Evolutionary conservation across 1,140 invertebrate genomes (phyloP), one percentile per base, ranked within the genome.

Genomic region (Leptonema lineaticorne): DNA sequence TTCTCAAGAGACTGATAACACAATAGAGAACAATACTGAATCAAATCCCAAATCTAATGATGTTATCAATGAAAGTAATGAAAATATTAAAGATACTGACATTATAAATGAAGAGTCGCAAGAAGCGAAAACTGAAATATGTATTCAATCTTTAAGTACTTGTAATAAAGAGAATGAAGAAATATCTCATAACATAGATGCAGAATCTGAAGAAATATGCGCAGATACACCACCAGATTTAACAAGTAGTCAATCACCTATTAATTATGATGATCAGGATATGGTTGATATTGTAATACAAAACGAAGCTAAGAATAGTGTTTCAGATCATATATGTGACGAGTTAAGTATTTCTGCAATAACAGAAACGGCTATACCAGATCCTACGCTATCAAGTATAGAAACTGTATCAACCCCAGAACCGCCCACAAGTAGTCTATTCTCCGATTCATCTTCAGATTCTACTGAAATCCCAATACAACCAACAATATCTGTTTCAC

Each of bases 381-480:
- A 59, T 22, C 18, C 66, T 2, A 53, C 57, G 24, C 20, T 26
- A 24, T 33, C 57, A 2, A 60, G 33, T 27, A 2, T 68, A 18
- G 46, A 60, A 8, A 50, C 37, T 3, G 16, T 20, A 29, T 9
- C 45, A 27, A 14, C 59, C 7, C 24, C 46, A 3, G 68, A 69
- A 24, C 30, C 26, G 20, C 14, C 33, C 1, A 9, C 24, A 2
- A 50, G 57, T n/a, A 11, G n/a, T 8, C 33, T 30, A 1, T 69
- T 59, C 46, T 72, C 71, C 14, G 71, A 72, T 1, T 70, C 68
- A 9, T 70, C 69, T 2, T 63, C 70, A 33, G 56, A 26, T 20
- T 70, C 69, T 0, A 56, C 46, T 16, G 71, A 70, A 37, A 70
- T 73, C 26, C 71, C 71, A 14, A 60, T 73, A 18, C 71, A 73